Evolutionary conservation across 2,113 vertebrate species (phyloP).

Genomic region (Merops nubicus): DNA sequence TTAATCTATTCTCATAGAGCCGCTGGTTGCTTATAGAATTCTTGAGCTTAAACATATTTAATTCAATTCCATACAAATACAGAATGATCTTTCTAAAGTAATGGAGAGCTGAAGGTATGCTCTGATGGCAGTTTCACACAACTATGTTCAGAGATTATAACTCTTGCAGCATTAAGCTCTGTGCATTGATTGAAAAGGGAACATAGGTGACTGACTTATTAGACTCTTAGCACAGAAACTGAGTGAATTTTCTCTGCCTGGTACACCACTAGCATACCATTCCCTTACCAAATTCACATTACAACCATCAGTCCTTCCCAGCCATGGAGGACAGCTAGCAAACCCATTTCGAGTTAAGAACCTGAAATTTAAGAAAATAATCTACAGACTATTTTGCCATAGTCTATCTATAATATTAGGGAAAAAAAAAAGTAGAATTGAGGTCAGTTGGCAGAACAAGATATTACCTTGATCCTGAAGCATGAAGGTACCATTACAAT

Average conservation of each 20-base stretch:
- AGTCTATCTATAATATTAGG: neutral
- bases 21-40: neutral
- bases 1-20: neutral
- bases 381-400: neutral
- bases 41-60: neutral
- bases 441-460: neutral
- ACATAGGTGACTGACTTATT: neutral
- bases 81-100: neutral
- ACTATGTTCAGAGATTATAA: neutral
- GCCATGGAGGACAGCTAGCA: neutral
- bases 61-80: neutral
- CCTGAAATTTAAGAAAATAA: neutral
- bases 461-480: neutral
- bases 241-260: neutral
- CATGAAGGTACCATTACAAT: neutral
- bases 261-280: neutral
- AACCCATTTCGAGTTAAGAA: neutral
- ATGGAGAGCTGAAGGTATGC: neutral
- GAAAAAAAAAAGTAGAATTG: neutral
- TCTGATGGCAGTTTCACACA: neutral
- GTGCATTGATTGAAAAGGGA: neutral
- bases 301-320: neutral
- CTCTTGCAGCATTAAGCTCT: neutral
- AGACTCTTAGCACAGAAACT: neutral
- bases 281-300: neutral